These are phyloP conservation scores for Lycaena phlaeas DNA, from an alignment of 2,888 invertebrate species.

Conservation along the genomic window DNA sequence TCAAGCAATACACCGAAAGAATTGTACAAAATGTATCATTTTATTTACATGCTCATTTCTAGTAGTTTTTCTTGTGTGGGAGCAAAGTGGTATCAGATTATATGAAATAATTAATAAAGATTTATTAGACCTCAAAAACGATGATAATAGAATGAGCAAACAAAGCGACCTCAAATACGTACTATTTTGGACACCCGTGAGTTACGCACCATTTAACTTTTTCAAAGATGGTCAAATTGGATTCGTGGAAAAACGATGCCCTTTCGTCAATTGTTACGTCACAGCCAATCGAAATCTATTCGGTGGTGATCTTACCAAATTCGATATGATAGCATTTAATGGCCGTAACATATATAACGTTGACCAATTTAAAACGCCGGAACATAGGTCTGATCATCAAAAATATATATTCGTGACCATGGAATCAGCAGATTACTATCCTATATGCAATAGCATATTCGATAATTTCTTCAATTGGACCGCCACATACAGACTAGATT, in stretches of 20 bases:
- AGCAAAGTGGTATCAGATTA: too few species aligned
- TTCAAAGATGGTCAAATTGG: conserved; percentile 38
- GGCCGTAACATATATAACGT: conserved; percentile 34
- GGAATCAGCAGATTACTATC: conserved; percentile 53
- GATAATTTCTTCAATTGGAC: conserved; percentile 61
- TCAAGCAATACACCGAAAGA: too few species aligned
- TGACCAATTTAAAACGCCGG: conserved; percentile 27
- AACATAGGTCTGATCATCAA: conserved; percentile 34
- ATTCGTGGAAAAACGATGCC: conserved; percentile 46
- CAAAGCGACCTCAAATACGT: conserved; percentile 45
- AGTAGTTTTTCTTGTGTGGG: too few species aligned
- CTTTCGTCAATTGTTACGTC: conserved; percentile 45
- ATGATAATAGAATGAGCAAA: too few species aligned
- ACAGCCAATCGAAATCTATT: conserved; percentile 36
- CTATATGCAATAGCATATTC: conserved; percentile 35
- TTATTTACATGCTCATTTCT: too few species aligned
- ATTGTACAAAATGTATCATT: too few species aligned
- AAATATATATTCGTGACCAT: conserved; percentile 52
- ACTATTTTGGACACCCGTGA: conserved; percentile 41
- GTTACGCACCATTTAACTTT: conserved; percentile 39
- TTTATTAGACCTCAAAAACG: too few species aligned
- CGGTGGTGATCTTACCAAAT: conserved; percentile 33
- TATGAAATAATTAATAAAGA: too few species aligned
- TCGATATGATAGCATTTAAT: conserved; percentile 51
- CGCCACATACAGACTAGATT: conserved; percentile 50